phyloP scores from a whole-genome alignment of 2,797 vertebrate species.

The Halcyon chelicuti region DNA sequence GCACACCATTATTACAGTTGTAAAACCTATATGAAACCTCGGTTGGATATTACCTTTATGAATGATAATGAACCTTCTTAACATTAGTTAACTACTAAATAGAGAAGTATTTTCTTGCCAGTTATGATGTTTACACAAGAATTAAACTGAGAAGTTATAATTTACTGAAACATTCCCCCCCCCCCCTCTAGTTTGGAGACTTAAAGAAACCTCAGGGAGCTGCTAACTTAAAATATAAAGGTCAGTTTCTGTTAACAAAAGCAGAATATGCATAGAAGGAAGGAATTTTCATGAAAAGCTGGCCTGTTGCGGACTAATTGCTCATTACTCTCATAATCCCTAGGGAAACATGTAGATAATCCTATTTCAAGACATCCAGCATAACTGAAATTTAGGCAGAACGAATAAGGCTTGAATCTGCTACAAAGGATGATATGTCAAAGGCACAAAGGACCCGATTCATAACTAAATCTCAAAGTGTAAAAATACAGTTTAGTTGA shows the following conservation, averaged over 20 bases:
- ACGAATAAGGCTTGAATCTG: neutral
- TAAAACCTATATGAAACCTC: neutral
- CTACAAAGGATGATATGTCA: neutral
- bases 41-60: neutral
- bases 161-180: neutral
- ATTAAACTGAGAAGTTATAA: neutral
- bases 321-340: slow-evolving; percentile 28
- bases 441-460: neutral
- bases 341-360: slow-evolving; percentile 17
- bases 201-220: neutral
- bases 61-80: neutral
- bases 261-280: neutral
- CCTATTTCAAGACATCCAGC: neutral
- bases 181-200: neutral
- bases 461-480: neutral
- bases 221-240: slow-evolving; percentile 21
- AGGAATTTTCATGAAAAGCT: neutral
- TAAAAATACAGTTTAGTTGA: neutral
- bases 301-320: neutral
- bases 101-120: neutral
- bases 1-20: neutral
- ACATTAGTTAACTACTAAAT: neutral
- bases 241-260: neutral
- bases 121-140: neutral
- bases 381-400: neutral